A percentile compares a stretch with the other conserved stretches of the same genome.
Evolutionary conservation across 2,797 vertebrate species (phyloP).

Genomic region (Melanotaenia pygmaea): DNA sequence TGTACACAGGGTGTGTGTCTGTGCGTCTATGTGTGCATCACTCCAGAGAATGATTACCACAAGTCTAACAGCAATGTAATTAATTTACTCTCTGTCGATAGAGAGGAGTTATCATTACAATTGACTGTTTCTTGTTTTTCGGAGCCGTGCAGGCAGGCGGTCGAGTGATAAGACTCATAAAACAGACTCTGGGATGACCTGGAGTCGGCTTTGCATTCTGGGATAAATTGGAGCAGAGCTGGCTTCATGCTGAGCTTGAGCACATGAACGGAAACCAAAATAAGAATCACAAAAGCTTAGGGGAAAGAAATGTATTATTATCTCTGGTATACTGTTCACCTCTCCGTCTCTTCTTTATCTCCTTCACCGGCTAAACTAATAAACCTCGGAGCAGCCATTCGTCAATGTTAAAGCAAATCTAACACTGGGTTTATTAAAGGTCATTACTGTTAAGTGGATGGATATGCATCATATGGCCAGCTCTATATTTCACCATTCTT

Average conservation of each 20-base stretch:
- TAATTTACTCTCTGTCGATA: conserved; percentile 77
- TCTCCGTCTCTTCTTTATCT: conserved; percentile 27
- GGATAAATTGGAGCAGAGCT: conserved; percentile 50
- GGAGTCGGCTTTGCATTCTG: conserved; percentile 60
- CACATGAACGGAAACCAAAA: conserved; percentile 27
- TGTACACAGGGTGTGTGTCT: conserved; percentile 62
- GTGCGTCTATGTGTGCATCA: conserved; percentile 59
- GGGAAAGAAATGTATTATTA: background rate
- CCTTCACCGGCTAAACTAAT: conserved; percentile 61
- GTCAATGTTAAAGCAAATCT: conserved; percentile 60
- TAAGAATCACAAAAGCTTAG: conserved; percentile 13
- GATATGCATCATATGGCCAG: conserved; percentile 53
- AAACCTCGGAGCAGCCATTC: conserved; percentile 53
- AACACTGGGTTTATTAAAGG: conserved; percentile 74
- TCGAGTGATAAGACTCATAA: conserved; percentile 62
- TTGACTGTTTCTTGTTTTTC: conserved; percentile 66
- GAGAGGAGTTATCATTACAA: conserved; percentile 71
- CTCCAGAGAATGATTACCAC: conserved; percentile 81
- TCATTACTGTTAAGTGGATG: conserved; percentile 74
- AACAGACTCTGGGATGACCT: conserved; percentile 56
- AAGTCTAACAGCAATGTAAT: conserved; percentile 80
- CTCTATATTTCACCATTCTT: conserved; percentile 63
- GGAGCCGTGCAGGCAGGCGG: conserved; percentile 40
- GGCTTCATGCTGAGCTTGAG: conserved; percentile 35
- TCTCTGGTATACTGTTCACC: conserved; percentile 16